These are phyloP conservation scores for Corvus hawaiiensis DNA, from an alignment of 2,113 vertebrate species.

Conservation along the genomic window DNA sequence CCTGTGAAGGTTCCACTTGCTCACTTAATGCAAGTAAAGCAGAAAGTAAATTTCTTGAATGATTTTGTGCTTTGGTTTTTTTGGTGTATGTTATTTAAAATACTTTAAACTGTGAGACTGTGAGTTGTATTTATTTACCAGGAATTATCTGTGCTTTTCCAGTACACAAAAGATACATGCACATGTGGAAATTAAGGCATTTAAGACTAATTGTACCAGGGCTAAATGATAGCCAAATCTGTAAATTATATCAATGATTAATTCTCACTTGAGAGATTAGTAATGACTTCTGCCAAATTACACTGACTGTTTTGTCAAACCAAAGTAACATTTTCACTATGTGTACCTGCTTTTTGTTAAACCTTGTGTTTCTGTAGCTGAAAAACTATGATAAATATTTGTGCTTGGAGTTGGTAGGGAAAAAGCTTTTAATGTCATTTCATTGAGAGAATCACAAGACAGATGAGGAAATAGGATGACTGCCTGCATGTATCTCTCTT, in stretches of 20 bases:
- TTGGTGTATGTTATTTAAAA: neutral
- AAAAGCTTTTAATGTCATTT: neutral
- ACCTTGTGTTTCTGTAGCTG: neutral
- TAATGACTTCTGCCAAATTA: neutral
- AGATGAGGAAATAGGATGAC: neutral
- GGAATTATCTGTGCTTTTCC: neutral
- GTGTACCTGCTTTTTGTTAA: neutral
- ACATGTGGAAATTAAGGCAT: neutral
- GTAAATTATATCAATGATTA: neutral
- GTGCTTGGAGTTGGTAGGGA: neutral
- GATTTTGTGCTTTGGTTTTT: neutral
- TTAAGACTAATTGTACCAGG: neutral
- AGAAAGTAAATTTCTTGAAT: neutral
- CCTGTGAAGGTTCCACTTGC: neutral
- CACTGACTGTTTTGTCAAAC: neutral
- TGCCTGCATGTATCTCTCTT: neutral
- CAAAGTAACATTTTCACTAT: neutral
- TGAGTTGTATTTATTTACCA: neutral
- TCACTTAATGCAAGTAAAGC: neutral
- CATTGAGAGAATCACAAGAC: neutral
- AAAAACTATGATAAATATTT: neutral
- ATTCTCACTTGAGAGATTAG: neutral
- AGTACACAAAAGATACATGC: neutral
- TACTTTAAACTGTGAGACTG: neutral
- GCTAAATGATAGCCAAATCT: neutral